phyloP scores from a whole-genome alignment of 2,888 invertebrate genomes.

The Drosophila leonis region DNA sequence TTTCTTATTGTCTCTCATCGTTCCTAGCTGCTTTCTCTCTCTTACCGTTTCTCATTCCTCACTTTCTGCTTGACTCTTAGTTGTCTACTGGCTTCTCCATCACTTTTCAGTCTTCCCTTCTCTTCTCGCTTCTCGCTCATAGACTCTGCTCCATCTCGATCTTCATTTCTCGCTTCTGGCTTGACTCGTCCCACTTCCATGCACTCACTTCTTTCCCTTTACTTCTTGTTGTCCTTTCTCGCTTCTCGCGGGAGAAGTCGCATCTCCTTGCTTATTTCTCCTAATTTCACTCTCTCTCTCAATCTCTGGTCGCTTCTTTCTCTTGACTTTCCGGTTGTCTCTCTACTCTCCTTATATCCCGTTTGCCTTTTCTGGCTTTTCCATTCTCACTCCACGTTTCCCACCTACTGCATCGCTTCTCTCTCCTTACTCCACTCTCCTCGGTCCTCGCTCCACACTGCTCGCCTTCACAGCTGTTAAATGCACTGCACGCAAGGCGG shows the following conservation, averaged over 20 bases:
- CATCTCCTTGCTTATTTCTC: too few relatives aligned
- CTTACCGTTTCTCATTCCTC: background rate
- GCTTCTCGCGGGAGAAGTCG: too few relatives aligned
- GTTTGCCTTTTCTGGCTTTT: background rate
- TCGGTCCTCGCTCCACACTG: background rate
- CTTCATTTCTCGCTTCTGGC: background rate
- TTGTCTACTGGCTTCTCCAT: too few relatives aligned
- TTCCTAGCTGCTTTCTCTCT: background rate
- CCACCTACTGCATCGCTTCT: background rate
- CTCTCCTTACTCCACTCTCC: background rate
- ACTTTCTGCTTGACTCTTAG: too few relatives aligned
- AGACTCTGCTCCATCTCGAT: too few relatives aligned
- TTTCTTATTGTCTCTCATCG: background rate
- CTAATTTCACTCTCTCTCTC: background rate
- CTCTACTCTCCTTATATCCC: too few relatives aligned
- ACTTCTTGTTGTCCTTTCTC: too few relatives aligned
- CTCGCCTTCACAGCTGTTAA: background rate
- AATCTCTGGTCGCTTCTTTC: background rate
- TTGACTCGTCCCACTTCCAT: background rate
- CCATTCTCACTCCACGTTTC: background rate
- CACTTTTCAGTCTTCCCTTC: too few relatives aligned
- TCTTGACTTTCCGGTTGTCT: background rate
- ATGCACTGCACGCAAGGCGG: slow-evolving; percentile 38
- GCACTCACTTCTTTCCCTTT: background rate
- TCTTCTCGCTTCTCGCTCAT: too few relatives aligned